Percentiles rank a stretch among this genome's conserved stretches.
Evolutionary conservation across 2,888 invertebrate genomes (phyloP).

Genomic region (Heteropelma amictum): DNA sequence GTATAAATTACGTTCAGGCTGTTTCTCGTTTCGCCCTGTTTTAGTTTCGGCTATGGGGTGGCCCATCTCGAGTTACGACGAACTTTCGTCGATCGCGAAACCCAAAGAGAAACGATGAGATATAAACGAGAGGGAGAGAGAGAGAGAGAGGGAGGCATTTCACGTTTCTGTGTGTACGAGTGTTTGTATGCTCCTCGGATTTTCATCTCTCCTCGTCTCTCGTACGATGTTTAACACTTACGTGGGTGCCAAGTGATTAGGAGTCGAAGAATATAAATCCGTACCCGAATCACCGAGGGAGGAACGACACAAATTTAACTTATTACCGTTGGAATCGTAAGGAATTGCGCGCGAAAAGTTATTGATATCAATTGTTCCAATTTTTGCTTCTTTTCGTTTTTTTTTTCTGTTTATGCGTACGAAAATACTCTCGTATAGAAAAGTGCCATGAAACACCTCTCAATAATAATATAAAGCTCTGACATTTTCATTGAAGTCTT

Average conservation of each 20-base stretch:
- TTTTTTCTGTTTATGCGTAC: too few relatives aligned
- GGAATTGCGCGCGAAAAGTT: too few relatives aligned
- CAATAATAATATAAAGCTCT: too few relatives aligned
- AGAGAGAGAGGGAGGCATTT: constrained; percentile 9
- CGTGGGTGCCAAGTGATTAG: constrained; percentile 44
- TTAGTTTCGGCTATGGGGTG: not conserved
- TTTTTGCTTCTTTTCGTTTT: too few relatives aligned
- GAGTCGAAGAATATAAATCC: constrained; percentile 35
- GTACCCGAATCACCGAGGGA: too few relatives aligned
- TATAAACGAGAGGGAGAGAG: not conserved
- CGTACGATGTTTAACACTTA: constrained; percentile 43
- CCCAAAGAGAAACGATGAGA: constrained; percentile 1
- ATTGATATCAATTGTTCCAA: too few relatives aligned
- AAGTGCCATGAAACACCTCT: too few relatives aligned
- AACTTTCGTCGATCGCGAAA: constrained; percentile 44
- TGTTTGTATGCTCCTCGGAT: not conserved
- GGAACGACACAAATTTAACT: constrained; percentile 1
- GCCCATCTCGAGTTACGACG: constrained; percentile 41
- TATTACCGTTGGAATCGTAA: not conserved
- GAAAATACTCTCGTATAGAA: too few relatives aligned
- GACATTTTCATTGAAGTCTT: too few relatives aligned
- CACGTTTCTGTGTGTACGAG: not conserved
- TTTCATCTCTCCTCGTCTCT: constrained; percentile 24
- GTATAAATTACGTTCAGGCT: not conserved
- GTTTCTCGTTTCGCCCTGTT: constrained; percentile 37